These are phyloP conservation scores for Altica lythri DNA, from an alignment of 2,888 invertebrate species.

Conservation along the genomic window DNA sequence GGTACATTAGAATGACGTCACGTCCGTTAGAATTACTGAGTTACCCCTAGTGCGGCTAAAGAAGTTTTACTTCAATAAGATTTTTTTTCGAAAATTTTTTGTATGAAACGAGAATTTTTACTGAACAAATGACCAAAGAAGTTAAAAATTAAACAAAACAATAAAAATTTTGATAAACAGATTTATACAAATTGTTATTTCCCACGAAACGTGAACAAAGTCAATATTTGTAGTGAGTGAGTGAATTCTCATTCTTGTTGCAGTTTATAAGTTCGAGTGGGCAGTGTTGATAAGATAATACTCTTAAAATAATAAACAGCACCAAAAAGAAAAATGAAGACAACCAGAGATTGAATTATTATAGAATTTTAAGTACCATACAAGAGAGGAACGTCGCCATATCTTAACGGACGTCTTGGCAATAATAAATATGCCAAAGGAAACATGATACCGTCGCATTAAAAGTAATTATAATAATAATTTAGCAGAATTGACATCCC, in stretches of 20 bases:
- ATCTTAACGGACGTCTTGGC: constrained; percentile 40
- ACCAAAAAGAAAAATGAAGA: constrained; percentile 32
- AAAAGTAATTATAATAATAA: constrained; percentile 56
- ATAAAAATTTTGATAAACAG: neutral
- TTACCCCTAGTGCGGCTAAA: no score
- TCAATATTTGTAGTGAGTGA: constrained; percentile 17
- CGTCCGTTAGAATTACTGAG: no score
- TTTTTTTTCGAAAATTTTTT: no score
- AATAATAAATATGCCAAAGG: constrained; percentile 53
- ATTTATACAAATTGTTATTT: constrained; percentile 3
- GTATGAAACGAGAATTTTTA: no score
- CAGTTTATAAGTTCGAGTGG: constrained; percentile 22
- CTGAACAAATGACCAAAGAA: no score
- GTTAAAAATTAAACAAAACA: no score
- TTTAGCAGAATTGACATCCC: constrained; percentile 49
- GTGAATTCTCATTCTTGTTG: constrained; percentile 9
- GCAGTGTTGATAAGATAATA: constrained; percentile 18
- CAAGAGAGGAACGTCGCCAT: constrained; percentile 41
- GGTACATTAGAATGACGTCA: no score
- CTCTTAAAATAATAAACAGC: constrained; percentile 23
- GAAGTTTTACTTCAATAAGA: no score
- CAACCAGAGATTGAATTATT: constrained; percentile 36
- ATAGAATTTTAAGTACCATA: constrained; percentile 39
- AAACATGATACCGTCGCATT: constrained; percentile 54
- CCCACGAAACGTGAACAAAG: constrained; percentile 11